Percentiles rank a stretch among this genome's conserved stretches.
These are phyloP conservation scores for Argyresthia goedartella DNA, from an alignment of 2,888 invertebrate species.

Conservation along the genomic window DNA sequence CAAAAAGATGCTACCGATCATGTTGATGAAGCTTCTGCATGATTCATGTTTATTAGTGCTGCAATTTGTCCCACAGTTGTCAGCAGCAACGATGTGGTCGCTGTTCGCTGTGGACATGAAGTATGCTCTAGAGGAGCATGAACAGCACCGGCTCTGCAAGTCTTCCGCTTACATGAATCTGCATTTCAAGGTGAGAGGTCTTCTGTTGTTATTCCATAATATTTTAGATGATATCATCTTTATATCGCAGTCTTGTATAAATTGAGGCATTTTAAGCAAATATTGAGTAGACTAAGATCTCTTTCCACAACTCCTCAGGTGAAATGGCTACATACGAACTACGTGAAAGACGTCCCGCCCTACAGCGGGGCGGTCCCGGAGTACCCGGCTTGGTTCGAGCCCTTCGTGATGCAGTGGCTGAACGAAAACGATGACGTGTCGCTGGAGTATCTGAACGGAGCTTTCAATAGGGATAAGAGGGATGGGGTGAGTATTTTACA, in stretches of 20 bases:
- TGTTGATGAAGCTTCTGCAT: too few species aligned
- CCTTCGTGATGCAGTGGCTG: slow-evolving; percentile 99
- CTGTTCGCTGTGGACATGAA: slow-evolving; percentile 97
- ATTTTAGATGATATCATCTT: neutral
- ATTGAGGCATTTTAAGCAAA: neutral
- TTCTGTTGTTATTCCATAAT: neutral
- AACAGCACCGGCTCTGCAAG: slow-evolving; percentile 94
- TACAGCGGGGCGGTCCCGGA: slow-evolving; percentile 98
- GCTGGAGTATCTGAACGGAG: slow-evolving; percentile 97
- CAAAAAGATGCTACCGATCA: too few species aligned
- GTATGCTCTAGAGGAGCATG: slow-evolving; percentile 97
- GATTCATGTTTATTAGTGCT: too few species aligned
- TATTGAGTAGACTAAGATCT: neutral
- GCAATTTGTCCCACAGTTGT: slow-evolving; percentile 74
- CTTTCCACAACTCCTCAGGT: slow-evolving; percentile 55
- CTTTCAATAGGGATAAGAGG: slow-evolving; percentile 97
- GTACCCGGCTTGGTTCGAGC: slow-evolving; percentile 99
- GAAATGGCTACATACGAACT: slow-evolving; percentile 98
- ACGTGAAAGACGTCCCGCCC: slow-evolving; percentile 97
- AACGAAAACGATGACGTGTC: slow-evolving; percentile 99
- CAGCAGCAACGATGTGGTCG: slow-evolving; percentile 98
- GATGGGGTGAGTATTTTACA: slow-evolving; percentile 80
- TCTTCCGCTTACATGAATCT: slow-evolving; percentile 99
- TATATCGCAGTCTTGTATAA: too few species aligned
- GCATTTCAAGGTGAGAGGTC: slow-evolving; percentile 85